These are phyloP conservation scores for Stercorarius parasiticus DNA, from an alignment of 2,113 vertebrate species.

Conservation along the genomic window DNA sequence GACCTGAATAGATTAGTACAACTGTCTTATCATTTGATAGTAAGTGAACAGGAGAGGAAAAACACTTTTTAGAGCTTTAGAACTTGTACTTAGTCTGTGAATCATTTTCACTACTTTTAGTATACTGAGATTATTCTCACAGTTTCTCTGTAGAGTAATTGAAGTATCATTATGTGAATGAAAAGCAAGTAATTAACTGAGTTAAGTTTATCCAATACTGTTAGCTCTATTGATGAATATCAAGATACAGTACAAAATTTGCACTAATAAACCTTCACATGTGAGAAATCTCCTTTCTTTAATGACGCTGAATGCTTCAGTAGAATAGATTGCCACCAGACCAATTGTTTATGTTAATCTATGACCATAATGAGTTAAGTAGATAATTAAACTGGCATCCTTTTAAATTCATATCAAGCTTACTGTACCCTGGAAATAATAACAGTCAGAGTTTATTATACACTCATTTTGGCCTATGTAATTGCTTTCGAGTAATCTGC, in stretches of 20 bases:
- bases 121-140: background rate
- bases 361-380: background rate
- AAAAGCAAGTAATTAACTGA: constrained; percentile 43
- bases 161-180: background rate
- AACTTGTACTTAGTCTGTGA: background rate
- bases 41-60: background rate
- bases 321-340: background rate
- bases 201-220: background rate
- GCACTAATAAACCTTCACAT: constrained; percentile 12
- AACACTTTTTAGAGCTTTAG: background rate
- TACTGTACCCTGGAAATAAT: constrained; percentile 10
- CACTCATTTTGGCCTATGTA: constrained; percentile 18
- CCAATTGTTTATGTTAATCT: constrained; percentile 7
- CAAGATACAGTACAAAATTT: background rate
- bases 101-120: background rate
- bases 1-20: background rate
- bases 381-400: background rate
- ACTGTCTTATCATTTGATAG: background rate
- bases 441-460: constrained; percentile 15
- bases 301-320: background rate
- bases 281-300: constrained; percentile 45
- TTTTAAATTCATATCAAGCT: constrained; percentile 9
- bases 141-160: background rate
- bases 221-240: constrained; percentile 32
- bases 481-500: constrained; percentile 14